A percentile compares a stretch with the other conserved stretches of the same genome.
phyloP scores from a whole-genome alignment of 2,113 vertebrate species.

The Loxodonta africana region DNA sequence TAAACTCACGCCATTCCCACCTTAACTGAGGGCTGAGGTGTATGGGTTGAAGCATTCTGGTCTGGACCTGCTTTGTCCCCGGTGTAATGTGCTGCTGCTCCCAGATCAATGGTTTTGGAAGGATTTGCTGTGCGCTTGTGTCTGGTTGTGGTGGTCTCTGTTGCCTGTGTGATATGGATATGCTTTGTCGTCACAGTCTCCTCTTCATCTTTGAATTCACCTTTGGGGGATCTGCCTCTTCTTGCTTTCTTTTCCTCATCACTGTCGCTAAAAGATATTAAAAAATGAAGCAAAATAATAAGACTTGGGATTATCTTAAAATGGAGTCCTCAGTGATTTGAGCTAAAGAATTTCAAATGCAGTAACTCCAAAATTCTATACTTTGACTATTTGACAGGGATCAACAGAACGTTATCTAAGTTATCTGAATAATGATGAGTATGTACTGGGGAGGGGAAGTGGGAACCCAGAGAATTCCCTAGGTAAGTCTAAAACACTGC shows the following conservation, averaged over 20 bases:
- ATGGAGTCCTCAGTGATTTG: slow-evolving; percentile 58
- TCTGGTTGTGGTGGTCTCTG: slow-evolving; percentile 95
- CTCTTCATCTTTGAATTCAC: slow-evolving; percentile 98
- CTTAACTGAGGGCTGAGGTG: slow-evolving; percentile 89
- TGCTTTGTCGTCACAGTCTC: slow-evolving; percentile 97
- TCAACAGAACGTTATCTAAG: slow-evolving; percentile 54
- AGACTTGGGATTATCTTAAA: slow-evolving; percentile 65
- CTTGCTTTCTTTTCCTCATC: slow-evolving; percentile 93
- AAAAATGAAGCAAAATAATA: slow-evolving; percentile 78
- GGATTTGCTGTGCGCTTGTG: slow-evolving; percentile 95
- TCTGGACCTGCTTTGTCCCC: slow-evolving; percentile 93
- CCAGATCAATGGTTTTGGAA: slow-evolving; percentile 97
- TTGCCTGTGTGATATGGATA: slow-evolving; percentile 95
- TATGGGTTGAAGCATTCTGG: slow-evolving; percentile 85
- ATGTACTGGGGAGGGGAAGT: neutral
- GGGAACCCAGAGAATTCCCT: neutral
- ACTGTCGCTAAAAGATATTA: slow-evolving; percentile 91
- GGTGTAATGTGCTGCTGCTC: slow-evolving; percentile 97
- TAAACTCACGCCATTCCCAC: slow-evolving; percentile 83
- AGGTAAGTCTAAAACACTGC: slow-evolving; percentile 37
- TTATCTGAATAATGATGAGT: slow-evolving; percentile 50
- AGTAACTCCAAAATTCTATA: slow-evolving; percentile 57
- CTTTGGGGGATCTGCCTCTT: slow-evolving; percentile 92
- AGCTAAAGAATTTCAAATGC: slow-evolving; percentile 72
- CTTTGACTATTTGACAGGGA: slow-evolving; percentile 69